Conservation (phyloP, 2,888 invertebrate species). For the Calephelis perditalis region DNA sequence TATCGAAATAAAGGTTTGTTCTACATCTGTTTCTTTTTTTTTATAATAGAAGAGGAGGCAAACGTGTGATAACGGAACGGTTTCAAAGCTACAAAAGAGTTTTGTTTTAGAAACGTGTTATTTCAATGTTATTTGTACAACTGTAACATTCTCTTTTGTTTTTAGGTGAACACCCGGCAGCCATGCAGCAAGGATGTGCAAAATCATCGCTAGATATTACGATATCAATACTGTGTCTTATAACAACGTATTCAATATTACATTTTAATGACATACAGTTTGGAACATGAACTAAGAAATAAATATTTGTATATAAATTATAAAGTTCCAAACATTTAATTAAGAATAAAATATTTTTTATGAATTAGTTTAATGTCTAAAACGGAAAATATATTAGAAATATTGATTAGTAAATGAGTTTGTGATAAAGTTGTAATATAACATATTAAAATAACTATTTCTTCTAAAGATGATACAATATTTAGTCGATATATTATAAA, state of each 20-base stretch:
- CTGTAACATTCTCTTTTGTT: constrained; percentile 26
- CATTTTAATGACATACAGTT: constrained; percentile 34
- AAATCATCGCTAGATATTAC: constrained; percentile 56
- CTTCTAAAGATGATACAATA: too few species aligned
- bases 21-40: too few species aligned
- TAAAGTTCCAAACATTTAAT: background rate
- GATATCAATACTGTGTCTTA: constrained; percentile 46
- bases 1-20: too few species aligned
- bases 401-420: background rate
- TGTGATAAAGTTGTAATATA: constrained; percentile 1
- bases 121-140: constrained; percentile 2
- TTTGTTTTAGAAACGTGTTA: too few species aligned
- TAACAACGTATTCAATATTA: constrained; percentile 43
- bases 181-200: constrained; percentile 71
- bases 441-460: too few species aligned
- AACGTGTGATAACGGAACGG: too few species aligned
- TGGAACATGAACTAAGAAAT: constrained; percentile 47
- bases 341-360: background rate
- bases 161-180: constrained; percentile 68
- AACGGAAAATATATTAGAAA: background rate
- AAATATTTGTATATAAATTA: constrained; percentile 13
- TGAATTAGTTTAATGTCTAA: background rate
- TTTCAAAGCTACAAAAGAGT: too few species aligned
- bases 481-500: too few species aligned
- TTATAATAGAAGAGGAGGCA: too few species aligned